Percentiles rank a stretch among this genome's conserved stretches.
Evolutionary conservation across 2,888 invertebrate genomes (phyloP).

Genomic region (Strigamia transsilvanica): DNA sequence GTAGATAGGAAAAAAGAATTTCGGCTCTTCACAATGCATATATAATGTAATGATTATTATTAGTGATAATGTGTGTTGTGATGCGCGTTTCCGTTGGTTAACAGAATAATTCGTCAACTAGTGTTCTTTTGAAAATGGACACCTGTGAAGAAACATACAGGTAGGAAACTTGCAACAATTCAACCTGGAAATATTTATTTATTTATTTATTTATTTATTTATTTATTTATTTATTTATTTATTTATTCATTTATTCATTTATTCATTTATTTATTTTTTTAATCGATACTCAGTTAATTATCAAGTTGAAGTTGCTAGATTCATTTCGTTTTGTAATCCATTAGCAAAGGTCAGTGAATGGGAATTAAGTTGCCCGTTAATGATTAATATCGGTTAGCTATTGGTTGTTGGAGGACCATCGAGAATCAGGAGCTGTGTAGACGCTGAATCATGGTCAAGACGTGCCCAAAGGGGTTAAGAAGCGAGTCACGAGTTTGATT

Average conservation of each 20-base stretch:
- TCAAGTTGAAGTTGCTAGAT: not conserved
- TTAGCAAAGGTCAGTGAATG: conserved; percentile 20
- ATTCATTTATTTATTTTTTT: not conserved
- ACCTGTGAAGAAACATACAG: not conserved
- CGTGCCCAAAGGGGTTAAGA: conserved; percentile 30
- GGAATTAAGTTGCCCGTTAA: conserved; percentile 39
- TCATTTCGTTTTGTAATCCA: conserved; percentile 7
- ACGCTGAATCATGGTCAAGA: conserved; percentile 45
- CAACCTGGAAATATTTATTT: not conserved
- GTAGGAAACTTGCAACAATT: not conserved
- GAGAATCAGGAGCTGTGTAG: conserved; percentile 12
- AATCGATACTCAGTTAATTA: conserved; percentile 11
- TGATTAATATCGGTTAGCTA: conserved; percentile 39
- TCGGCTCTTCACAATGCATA: conserved; percentile 15
- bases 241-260: not conserved
- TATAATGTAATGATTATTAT: conserved; percentile 36
- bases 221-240: conserved; percentile 5
- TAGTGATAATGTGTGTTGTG: conserved; percentile 11
- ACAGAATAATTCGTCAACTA: not conserved
- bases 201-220: conserved; percentile 7
- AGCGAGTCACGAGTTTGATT: conserved; percentile 36
- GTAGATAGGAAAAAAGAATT: conserved; percentile 6
- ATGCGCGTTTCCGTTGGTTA: conserved; percentile 32
- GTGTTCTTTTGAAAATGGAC: not conserved
- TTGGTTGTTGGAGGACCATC: conserved; percentile 31